phyloP scores from a whole-genome alignment of 2,113 vertebrate species.

The Alligator mississippiensis region DNA sequence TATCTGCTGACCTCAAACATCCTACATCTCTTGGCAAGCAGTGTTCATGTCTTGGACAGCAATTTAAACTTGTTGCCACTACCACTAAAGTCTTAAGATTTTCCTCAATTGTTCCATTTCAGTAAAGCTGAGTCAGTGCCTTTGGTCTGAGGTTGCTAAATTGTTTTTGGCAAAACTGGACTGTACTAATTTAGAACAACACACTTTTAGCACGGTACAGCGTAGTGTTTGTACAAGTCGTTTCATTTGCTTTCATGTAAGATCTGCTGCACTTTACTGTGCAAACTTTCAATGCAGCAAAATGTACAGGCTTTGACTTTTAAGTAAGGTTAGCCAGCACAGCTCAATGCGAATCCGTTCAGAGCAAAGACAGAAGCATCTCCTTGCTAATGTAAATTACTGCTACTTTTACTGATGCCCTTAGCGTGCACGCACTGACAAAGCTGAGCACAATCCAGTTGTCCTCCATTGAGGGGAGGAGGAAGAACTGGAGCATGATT shows the following conservation, averaged over 20 bases:
- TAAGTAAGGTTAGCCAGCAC: neutral
- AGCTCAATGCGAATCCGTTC: neutral
- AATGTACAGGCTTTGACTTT: neutral
- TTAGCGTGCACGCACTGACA: neutral
- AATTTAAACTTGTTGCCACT: neutral
- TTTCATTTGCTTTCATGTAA: neutral
- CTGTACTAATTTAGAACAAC: neutral
- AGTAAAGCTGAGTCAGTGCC: neutral
- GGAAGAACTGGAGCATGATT: neutral
- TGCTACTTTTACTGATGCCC: neutral
- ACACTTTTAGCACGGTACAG: neutral
- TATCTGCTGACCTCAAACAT: constrained; percentile 12
- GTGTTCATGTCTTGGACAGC: neutral
- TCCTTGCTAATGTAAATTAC: neutral
- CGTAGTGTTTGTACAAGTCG: neutral
- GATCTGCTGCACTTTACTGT: neutral
- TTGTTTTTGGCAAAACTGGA: neutral
- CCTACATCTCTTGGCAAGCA: neutral
- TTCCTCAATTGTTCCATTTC: neutral
- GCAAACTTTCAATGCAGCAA: neutral
- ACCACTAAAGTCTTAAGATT: neutral
- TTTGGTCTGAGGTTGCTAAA: neutral
- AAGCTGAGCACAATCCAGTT: neutral
- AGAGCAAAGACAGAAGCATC: neutral
- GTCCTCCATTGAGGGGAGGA: neutral